Evolutionary conservation across 2,113 vertebrate genomes (phyloP).

Genomic region (Herpetotheres cachinnans): DNA sequence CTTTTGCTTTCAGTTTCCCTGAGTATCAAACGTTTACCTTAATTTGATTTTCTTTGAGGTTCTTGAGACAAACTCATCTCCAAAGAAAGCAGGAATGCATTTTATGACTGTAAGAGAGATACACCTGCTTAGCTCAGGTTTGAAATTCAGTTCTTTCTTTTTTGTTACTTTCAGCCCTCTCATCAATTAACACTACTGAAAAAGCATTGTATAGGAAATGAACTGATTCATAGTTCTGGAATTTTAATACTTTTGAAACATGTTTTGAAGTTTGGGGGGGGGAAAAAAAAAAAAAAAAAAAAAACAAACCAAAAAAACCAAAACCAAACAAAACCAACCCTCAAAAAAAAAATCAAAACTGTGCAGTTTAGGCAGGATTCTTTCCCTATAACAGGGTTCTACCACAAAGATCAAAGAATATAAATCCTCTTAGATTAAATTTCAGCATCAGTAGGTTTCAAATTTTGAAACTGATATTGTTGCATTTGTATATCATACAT

Average conservation of each 20-base stretch:
- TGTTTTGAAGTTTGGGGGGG: background rate
- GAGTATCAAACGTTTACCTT: background rate
- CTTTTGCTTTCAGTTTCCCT: background rate
- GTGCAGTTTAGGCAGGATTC: background rate
- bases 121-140: background rate
- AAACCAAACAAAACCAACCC: too few species aligned
- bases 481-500: conserved; percentile 15
- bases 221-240: background rate
- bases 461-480: background rate
- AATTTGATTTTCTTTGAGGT: background rate
- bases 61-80: background rate
- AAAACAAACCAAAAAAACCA: too few species aligned
- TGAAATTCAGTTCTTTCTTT: background rate
- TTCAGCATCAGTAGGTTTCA: conserved; percentile 13
- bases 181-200: background rate
- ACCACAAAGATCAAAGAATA: background rate
- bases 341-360: background rate
- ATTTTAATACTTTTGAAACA: background rate
- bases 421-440: conserved; percentile 30
- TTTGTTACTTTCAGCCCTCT: background rate
- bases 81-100: background rate
- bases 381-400: background rate
- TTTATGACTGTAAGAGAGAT: background rate
- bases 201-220: background rate
- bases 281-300: background rate